Percentiles rank a stretch among this genome's conserved stretches.
Conservation (phyloP, 2,888 invertebrate species). For the Agonopterix arenella region DNA sequence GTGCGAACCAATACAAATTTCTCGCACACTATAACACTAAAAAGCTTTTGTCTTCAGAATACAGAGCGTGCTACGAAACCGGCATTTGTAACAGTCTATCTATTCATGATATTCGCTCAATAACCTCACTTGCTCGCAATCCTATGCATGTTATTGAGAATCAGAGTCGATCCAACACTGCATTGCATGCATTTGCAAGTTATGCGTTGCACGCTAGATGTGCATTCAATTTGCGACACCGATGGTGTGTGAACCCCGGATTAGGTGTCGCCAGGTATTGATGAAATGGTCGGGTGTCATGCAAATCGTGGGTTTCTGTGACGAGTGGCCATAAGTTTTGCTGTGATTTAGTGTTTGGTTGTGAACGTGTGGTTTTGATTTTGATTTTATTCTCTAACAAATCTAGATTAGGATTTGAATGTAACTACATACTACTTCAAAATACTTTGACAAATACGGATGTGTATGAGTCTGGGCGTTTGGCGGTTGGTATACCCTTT, state of each 20-base stretch:
- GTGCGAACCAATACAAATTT: too few relatives aligned
- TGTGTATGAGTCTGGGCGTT: too few relatives aligned
- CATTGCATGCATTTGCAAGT: slow-evolving; percentile 21
- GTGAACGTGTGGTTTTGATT: too few relatives aligned
- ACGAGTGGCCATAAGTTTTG: not conserved
- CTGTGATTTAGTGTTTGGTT: too few relatives aligned
- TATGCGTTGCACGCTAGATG: slow-evolving; percentile 11
- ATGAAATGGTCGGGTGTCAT: slow-evolving; percentile 18
- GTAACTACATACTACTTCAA: too few relatives aligned
- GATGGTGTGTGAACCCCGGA: slow-evolving; percentile 14
- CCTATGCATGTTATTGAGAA: slow-evolving; percentile 10
- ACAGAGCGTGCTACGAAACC: not conserved
- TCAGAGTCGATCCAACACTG: slow-evolving; percentile 14
- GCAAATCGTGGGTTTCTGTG: slow-evolving; percentile 12
- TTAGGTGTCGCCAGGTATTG: slow-evolving; percentile 12
- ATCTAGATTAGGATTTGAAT: too few relatives aligned
- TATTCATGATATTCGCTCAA: slow-evolving; percentile 4
- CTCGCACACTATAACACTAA: not conserved
- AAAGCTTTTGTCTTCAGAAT: not conserved
- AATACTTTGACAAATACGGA: too few relatives aligned
- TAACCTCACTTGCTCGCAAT: slow-evolving; percentile 1
- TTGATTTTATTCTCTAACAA: too few relatives aligned
- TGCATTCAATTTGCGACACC: slow-evolving; percentile 23
- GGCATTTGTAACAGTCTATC: slow-evolving; percentile 3
- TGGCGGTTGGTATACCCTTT: too few relatives aligned